Evolutionary conservation across 1,140 invertebrate genomes (phyloP), one percentile per base, ranked within the genome.

Genomic region (Tyrophagus putrescentiae): DNA sequence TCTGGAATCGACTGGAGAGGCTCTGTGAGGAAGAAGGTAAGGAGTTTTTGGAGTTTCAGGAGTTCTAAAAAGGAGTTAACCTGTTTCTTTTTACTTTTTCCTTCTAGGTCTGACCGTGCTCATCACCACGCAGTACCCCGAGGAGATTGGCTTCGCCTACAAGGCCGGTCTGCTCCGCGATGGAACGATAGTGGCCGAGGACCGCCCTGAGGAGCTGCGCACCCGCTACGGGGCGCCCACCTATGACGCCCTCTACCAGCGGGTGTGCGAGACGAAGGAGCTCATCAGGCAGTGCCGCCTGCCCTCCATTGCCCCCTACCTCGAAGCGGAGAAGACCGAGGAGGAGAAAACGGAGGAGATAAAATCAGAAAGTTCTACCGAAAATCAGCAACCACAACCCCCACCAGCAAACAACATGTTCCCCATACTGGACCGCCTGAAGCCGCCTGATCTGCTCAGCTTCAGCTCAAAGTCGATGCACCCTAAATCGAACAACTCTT

Each of bases 61-160:
- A 39, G 21, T 21, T 13, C 13, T 13, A 39, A n/a, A 39, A 39
- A 39, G 21, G 13, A 21, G 36, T 39, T 39, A 13, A 39, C 21
- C 21, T 39, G 36, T 13, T 39, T 21, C 21, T 39, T 13, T 39
- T 39, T 39, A 21, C 13, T 39, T 39, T 61, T 61, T 4, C 13
- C 13, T 39, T 39, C 13, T 21, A 92, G 79, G 82, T 66, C 87
- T 85, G 68, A 92, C 88, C 4, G 84, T 93, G 62, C 87, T 93
- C 64, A 87, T 92, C 65, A 92, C 89, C 1, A 92, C 89, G n/a
- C 87, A 92, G 76, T 92, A 92, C 67, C 89, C 91, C 61, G 87
- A 91, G 72, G 89, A 93, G 71, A 88, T 88, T 0, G 73, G 84
- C 65, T 84, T 89, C 74, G 86, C 86, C 39, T 80, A 88, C 69